Evolutionary conservation across 2,888 invertebrate species (phyloP), one percentile per base, ranked within the genome.

Genomic region (Andrena haemorrhoa): DNA sequence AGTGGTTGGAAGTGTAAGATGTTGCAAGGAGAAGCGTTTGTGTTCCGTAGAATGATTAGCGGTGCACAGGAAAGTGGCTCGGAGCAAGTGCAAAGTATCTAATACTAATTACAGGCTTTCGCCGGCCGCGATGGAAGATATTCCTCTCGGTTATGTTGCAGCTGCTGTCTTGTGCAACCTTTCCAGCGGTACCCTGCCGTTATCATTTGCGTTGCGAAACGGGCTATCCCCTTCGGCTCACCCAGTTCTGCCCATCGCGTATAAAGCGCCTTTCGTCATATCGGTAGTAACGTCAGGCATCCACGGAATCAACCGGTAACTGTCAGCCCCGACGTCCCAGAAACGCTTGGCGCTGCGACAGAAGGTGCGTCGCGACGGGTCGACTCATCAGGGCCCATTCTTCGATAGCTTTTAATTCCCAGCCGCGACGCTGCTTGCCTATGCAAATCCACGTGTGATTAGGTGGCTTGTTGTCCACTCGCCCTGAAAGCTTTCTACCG

Each of bases 371-470:
- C 33, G 33, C 2, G 29, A 7, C 49, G 26, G 29, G 31, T n/a
- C n/a, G 10, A 20, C 49, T 61, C 33, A 63, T 72, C 61, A 51
- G 47, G 51, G 23, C 41, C 31, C 31, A 49, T 61, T 61, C 23
- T 63, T 61, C 61, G 49, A 63, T 63, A n/a, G 63, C 26, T 56
- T 71, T 63, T 65, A 66, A 71, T 78, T 66, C 47, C 7, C n/a
- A 12, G 72, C 51, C 63, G 61, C 60, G 35, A 4, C 49, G 66
- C 35, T 31, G 51, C 35, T 56, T 26, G 65, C 66, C 75, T 75
- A 83, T 82, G 83, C 72, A 83, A 83, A 78, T 82, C 49, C 61
- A 23, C 47, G 53, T 23, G 58, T 61, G 85, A 85, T 85, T 79
- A 82, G 85, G 56, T 69, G 33, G 41, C 78, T 81, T 79, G 78